These are phyloP conservation scores for Phylloscopus trochilus DNA, from an alignment of 2,113 vertebrate genomes.

Conservation along the genomic window DNA sequence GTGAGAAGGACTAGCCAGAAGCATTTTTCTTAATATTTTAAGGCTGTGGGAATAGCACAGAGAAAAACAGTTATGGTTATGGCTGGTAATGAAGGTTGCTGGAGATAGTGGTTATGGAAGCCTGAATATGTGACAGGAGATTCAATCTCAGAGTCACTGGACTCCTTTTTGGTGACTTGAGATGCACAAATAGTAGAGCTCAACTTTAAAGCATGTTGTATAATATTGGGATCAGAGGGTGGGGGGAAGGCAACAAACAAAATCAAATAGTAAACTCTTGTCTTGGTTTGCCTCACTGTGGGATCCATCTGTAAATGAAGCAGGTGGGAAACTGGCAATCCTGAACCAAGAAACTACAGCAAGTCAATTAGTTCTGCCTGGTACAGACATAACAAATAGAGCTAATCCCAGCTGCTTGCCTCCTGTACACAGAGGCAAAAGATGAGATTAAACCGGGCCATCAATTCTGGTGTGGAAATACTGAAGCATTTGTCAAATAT, in stretches of 20 bases:
- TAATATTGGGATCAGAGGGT: fast-evolving
- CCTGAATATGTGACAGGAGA: neutral
- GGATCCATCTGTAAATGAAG: neutral
- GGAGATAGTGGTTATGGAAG: neutral
- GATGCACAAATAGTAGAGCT: neutral
- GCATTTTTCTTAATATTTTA: neutral
- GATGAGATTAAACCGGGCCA: neutral
- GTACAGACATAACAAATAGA: neutral
- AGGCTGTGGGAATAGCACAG: neutral
- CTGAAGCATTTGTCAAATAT: slow-evolving; percentile 18
- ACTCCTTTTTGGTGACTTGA: neutral
- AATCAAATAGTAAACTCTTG: neutral
- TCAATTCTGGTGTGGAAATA: neutral
- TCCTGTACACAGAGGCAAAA: neutral
- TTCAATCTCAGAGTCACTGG: neutral
- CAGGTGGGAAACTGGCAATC: neutral
- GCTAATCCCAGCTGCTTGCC: neutral
- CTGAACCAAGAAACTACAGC: neutral
- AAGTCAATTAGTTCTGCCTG: neutral
- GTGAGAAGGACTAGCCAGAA: neutral
- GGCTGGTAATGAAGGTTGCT: neutral
- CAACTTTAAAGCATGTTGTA: neutral
- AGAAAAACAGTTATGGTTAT: neutral
- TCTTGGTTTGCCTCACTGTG: neutral
- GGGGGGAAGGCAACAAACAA: neutral